Percentiles rank a stretch among this genome's conserved stretches.
Evolutionary conservation across 2,113 vertebrate genomes (phyloP).

Genomic region (Dasyurus viverrinus): DNA sequence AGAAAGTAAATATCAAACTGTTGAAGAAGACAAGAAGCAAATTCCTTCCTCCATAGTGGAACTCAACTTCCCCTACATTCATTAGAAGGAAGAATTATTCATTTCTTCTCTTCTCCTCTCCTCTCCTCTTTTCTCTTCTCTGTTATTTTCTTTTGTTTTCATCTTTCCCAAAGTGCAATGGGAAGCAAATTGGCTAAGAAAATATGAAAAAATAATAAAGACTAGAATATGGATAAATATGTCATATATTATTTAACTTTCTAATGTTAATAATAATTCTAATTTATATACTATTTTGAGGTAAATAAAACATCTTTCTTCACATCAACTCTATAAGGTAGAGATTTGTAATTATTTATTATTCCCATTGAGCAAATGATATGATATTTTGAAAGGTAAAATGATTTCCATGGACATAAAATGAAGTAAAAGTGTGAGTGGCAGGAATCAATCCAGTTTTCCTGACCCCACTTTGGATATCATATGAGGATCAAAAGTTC

Average conservation of each 20-base stretch:
- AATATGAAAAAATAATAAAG: background rate
- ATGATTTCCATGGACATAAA: background rate
- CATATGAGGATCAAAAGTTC: background rate
- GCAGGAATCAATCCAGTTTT: background rate
- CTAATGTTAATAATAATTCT: background rate
- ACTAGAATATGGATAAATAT: background rate
- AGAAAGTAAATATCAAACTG: constrained; percentile 9
- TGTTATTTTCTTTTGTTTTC: too few relatives aligned
- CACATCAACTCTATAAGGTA: background rate
- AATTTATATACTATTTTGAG: background rate
- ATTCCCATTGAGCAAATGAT: background rate
- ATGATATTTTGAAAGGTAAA: background rate
- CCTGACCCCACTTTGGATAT: background rate
- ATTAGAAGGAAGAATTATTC: background rate
- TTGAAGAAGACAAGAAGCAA: background rate
- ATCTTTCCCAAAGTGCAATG: too few relatives aligned
- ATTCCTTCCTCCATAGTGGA: background rate
- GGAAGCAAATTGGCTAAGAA: background rate
- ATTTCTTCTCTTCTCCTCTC: background rate
- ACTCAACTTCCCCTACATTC: background rate
- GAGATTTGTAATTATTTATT: background rate
- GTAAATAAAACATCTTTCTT: background rate
- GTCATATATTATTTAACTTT: background rate
- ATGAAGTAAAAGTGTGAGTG: background rate
- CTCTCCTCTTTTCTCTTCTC: too few relatives aligned